Base-by-base conservation (phyloP, 2,888 invertebrate species). In the Rapana venosa region DNA sequence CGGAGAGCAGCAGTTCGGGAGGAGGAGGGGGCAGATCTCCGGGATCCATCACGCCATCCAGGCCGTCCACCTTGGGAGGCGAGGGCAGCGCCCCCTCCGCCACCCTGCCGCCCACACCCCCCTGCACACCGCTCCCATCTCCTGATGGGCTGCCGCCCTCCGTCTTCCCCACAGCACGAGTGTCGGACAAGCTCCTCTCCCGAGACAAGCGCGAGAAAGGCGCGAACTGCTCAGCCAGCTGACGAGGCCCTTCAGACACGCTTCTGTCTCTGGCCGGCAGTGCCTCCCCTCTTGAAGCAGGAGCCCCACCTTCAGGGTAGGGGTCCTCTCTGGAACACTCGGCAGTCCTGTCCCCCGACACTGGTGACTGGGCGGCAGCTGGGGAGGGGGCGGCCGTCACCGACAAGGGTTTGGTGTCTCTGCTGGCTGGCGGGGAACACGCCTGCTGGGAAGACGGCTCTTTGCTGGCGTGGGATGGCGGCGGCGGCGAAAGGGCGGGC, bases 21-120 rank as follows among this genome's bases (percentile, higher is more conserved):
- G 93, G 92, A 84, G 93, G 93, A 36, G 92, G 92, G 89, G 92
- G 92, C 74, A 92, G 90, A 17, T 92, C 92, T 30, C 70, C 89
- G 20, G 83, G 74, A 58, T 88, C 81, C n/a, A 87, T 87, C 32
- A 88, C 66, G 26, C 89, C 88, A 20, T 30, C 77, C 0, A 58
- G 36, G n/a, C 79, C 70, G 30, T 35, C 77, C 30, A 70, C 77
- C 32, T 61, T 47, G 22, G 92, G 90, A 20, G 91, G 88, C 5
- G 91, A 90, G 17, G 91, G 88, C 47, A 86, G 89, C 0, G 90
- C 89, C 20, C 86, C 56, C 26, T 90, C 87, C 66, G n/a, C 30
- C 32, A n/a, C 17, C 17, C 36, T 66, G 61, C 66, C 61, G 1
- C n/a, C 47, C 47, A 47, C 35, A n/a, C n/a, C 30, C 8, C 61